Evolutionary conservation across 30 jellyfish, hydroid and myxozoan species (phyloP).

Genomic region (Aurelia aurita complex sp. Pacific): DNA sequence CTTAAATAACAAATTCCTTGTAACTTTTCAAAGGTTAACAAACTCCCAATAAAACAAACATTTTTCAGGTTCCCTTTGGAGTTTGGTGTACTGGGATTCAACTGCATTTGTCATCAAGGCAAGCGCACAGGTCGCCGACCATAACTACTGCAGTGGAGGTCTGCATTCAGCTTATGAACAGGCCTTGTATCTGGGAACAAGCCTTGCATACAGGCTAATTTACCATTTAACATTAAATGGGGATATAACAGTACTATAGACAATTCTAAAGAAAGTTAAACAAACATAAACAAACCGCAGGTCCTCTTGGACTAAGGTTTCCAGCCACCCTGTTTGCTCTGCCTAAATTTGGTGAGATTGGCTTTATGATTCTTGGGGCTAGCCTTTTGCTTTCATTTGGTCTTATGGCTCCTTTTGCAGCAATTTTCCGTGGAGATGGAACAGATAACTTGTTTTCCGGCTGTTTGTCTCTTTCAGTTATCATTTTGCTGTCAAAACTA

Average conservation of each 20-base stretch:
- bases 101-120: too few species aligned
- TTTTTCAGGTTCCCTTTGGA: too few species aligned
- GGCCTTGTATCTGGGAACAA: too few species aligned
- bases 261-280: neutral
- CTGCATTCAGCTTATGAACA: too few species aligned
- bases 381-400: neutral
- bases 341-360: constrained; percentile 6
- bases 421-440: constrained; percentile 17
- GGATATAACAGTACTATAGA: neutral
- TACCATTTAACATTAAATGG: too few species aligned
- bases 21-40: too few species aligned
- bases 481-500: neutral
- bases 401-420: constrained; percentile 14
- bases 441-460: constrained; percentile 34
- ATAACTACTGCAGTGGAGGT: too few species aligned
- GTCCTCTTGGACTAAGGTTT: constrained; percentile 37
- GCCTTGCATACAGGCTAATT: too few species aligned
- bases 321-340: constrained; percentile 11
- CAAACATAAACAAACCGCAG: neutral
- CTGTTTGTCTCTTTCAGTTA: neutral
- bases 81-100: too few species aligned
- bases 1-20: too few species aligned
- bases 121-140: too few species aligned
- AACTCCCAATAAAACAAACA: too few species aligned
- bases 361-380: constrained; percentile 1